These are phyloP conservation scores for Aspidapion aeneum DNA, from an alignment of 2,888 invertebrate species.

Conservation along the genomic window DNA sequence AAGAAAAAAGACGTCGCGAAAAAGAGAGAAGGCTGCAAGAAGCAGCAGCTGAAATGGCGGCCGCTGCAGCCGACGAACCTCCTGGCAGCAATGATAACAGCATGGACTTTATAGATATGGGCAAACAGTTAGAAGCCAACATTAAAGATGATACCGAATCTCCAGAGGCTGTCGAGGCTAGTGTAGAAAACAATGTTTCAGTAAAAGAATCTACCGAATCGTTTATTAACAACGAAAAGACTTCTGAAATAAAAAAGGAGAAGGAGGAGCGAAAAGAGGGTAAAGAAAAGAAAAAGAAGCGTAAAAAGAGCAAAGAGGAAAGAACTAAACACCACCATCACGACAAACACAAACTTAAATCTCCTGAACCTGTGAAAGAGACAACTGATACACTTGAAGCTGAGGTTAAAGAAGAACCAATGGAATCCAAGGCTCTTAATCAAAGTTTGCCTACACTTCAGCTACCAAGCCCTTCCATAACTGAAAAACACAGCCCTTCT, in stretches of 20 bases:
- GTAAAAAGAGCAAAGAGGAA: slow-evolving; percentile 79
- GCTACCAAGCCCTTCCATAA: slow-evolving; percentile 57
- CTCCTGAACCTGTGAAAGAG: slow-evolving; percentile 37
- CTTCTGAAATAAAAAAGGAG: slow-evolving; percentile 35
- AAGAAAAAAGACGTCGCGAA: slow-evolving; percentile 48
- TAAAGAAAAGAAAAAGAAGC: slow-evolving; percentile 81
- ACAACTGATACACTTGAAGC: slow-evolving; percentile 24
- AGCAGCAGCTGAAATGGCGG: slow-evolving; percentile 31
- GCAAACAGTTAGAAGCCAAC: slow-evolving; percentile 78
- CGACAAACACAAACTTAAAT: slow-evolving; percentile 49
- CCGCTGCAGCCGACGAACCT: slow-evolving; percentile 27
- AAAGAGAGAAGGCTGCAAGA: slow-evolving; percentile 52
- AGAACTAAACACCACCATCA: slow-evolving; percentile 65
- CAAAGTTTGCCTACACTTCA: slow-evolving; percentile 62
- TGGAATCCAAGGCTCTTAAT: slow-evolving; percentile 45
- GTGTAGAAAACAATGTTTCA: slow-evolving; percentile 43
- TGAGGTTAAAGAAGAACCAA: slow-evolving; percentile 25
- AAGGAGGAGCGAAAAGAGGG: slow-evolving; percentile 54
- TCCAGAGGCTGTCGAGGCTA: slow-evolving; percentile 39
- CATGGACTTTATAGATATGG: slow-evolving; percentile 76
- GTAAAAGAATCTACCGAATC: slow-evolving; percentile 47
- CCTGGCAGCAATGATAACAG: slow-evolving; percentile 64
- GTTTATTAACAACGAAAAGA: slow-evolving; percentile 15
- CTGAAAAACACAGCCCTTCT: slow-evolving; percentile 42
- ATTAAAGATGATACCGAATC: slow-evolving; percentile 61